Base-by-base conservation (phyloP, 2,888 invertebrate genomes). In the Drosophila anceps region DNA sequence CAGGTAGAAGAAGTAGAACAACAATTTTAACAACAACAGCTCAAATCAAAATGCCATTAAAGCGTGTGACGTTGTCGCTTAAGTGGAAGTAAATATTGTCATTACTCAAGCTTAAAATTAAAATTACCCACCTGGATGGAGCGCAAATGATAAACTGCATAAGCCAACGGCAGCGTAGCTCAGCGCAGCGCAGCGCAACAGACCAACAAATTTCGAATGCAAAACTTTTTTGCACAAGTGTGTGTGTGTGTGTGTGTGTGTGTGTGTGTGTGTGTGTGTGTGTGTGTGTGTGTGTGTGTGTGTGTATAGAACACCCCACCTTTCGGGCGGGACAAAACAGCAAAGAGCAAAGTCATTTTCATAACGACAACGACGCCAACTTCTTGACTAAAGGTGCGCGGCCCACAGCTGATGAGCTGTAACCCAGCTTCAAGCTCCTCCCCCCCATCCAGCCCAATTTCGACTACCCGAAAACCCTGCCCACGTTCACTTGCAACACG, bases 71-170 rank as follows among this genome's bases (percentile, higher is more conserved):
- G 82, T 72, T 83, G 78, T 80, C 84, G 83, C 74, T 69, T 72
- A 85, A 87, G 84, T 85, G 82, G 84, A 86, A 88, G 88, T 82
- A 90, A 90, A 90, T 90, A 88, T 87, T 90, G 90, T 90, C 90
- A 90, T 90, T 90, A 91, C 84, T 91, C 91, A 88, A 88, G 91
- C 90, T 90, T 91, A 91, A 90, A 90, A 90, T 90, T 90, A 85
- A 88, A 90, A 90, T 90, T 89, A 83, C 90, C 88, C 79, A 83
- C 79, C 81, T 86, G 83, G 79, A 74, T 76, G 75, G 83, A 69
- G 81, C 74, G 72, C 59, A 90, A 86, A 90, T 90, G 90, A 90
- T 90, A 90, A 90, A 90, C 89, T 90, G 90, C 90, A 90, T 90
- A 82, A 88, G 84, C 82, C 75, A 73, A 70, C 67, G 81, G 75